Conservation (phyloP, 1,140 invertebrate genomes). For the Lepidurus couesii region DNA sequence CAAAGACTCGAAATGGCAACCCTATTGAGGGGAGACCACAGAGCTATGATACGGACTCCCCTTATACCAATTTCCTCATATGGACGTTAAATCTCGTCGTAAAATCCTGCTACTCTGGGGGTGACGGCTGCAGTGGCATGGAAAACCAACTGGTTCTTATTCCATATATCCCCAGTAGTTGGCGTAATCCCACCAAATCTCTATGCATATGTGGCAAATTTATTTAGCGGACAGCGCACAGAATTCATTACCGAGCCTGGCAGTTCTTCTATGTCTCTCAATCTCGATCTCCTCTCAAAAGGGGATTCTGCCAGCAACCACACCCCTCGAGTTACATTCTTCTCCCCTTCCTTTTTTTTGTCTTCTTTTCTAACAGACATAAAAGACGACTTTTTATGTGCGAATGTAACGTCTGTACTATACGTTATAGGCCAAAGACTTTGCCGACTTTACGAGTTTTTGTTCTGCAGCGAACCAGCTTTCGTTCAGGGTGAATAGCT, state of each 20-base stretch:
- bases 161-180: background rate
- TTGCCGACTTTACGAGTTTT: background rate
- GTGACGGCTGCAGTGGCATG: background rate
- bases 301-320: background rate
- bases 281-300: background rate
- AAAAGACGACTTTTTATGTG: slow-evolving; percentile 13
- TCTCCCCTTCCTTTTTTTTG: background rate
- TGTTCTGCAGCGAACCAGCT: background rate
- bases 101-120: background rate
- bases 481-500: background rate
- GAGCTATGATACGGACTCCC: no score
- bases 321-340: background rate
- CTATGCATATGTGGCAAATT: background rate
- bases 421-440: background rate
- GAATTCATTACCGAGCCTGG: slow-evolving; percentile 5
- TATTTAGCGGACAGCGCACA: slow-evolving; percentile 9
- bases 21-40: no score
- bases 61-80: no score
- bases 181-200: slow-evolving; percentile 12
- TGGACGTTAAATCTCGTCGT: no score
- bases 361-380: background rate
- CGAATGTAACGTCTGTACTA: background rate
- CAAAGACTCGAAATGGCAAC: no score
- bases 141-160: background rate
- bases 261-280: background rate